Evolutionary conservation across 2,113 vertebrate genomes (phyloP), one percentile per base, ranked within the genome.

Genomic region (Bubo scandiacus): DNA sequence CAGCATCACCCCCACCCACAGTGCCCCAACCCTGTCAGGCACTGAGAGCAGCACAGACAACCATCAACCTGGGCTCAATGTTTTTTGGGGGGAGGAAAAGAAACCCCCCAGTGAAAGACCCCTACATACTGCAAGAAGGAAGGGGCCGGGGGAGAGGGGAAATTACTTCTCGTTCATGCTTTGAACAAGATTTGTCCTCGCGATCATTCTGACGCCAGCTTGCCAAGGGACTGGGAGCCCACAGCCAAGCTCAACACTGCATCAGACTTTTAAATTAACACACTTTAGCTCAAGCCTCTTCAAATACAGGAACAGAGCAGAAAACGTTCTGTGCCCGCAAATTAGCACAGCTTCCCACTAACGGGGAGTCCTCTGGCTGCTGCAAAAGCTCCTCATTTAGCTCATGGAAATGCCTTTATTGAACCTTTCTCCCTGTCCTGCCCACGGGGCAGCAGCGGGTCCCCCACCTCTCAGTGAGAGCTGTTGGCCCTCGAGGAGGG

Each of bases 381-480:
- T 55, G 65, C 29, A 32, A 73, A 90, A 42, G 42, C 74, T 34
- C 51, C 77, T 67, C 57, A 17, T 0, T 9, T 12, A 63, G 49
- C 66, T 72, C 79, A 27, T 2, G 42, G 57, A 63, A 92, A 88
- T 5, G 6, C 29, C 19, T 32, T 38, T 32, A 40, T 2, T 43
- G 38, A 68, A 22, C 54, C n/a, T 36, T 42, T 47, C 52, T 58
- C 5, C 10, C 3, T 2, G 27, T 43, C 32, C 32, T 21, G n/a
- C 8, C 68, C 34, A 2, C 1, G 55, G 45, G 43, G 17, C 11
- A 5, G 75, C 61, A 74, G 43, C 0, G 0, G 74, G 66, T 40
- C 9, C 12, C 45, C 15, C 2, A 0, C 38, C 8, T 4, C 72
- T 27, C 1, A 2, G 11, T 0, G 0, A 85, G 52, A 73, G 17